Base-by-base conservation (phyloP, 1,140 invertebrate species). In the Paracyclopina nana region DNA sequence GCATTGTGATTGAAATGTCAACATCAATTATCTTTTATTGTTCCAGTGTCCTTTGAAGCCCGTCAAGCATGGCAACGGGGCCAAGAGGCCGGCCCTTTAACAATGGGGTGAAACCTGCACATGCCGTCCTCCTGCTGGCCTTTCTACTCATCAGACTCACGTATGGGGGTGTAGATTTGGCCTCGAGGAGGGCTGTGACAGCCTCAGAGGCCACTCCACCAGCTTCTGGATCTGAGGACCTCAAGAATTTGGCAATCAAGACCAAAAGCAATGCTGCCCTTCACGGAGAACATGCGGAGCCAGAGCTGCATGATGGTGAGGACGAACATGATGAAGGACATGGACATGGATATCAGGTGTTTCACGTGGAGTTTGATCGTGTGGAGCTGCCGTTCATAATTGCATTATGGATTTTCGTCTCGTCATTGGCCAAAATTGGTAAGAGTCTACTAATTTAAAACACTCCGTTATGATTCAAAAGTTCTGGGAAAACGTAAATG, bases 361-460 rank as follows among this genome's bases (percentile, higher is more conserved):
- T 52, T 28, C 50, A 52, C 12, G 78, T 88, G 53, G 83, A 91
- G 55, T 91, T 91, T 63, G 74, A 75, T 52, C 67, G 82, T 24
- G 85, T 92, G 0, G 81, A 88, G 64, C 82, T 82, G 2, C 86
- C 87, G 0, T 90, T 91, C 63, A 76, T 92, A 55, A 91, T 94
- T 54, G 82, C 82, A 8, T 68, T 91, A 51, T 94, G 88, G 88
- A 88, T 94, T 58, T 79, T 94, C 57, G 84, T 84, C 57, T 85
- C 86, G 18, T 87, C 83, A 62, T 67, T 92, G 57, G 84, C 86
- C 2, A 94, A 92, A 76, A 91, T 92, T 60, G 86, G 88, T 92
- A 63, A 79, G 30, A 20, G n/a, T 0, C 8, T 12, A 25, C 27
- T 46, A 28, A 8, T 42, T 42, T 42, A n/a, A n/a, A n/a, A n/a